These are phyloP conservation scores for Tangara arthus DNA, from an alignment of 2,797 vertebrate species.

Conservation along the genomic window DNA sequence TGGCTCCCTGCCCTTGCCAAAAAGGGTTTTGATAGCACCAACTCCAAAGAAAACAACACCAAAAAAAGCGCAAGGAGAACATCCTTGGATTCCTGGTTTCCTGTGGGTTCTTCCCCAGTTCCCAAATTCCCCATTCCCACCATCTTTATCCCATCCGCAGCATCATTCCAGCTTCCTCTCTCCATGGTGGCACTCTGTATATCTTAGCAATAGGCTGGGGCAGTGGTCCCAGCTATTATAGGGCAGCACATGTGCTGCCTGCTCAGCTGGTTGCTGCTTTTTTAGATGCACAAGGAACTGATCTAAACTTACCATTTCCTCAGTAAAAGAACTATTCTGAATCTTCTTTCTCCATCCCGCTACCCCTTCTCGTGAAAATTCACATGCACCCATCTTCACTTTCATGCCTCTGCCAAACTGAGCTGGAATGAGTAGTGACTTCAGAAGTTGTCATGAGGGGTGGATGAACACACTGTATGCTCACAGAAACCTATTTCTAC, in stretches of 20 bases:
- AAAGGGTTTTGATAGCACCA: background rate
- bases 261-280: background rate
- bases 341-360: background rate
- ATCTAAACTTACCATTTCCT: background rate
- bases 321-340: background rate
- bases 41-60: background rate
- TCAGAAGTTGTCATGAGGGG: background rate
- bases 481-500: background rate
- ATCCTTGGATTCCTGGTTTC: background rate
- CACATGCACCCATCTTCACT: background rate
- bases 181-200: background rate
- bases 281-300: background rate
- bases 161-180: background rate
- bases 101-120: background rate
- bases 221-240: background rate
- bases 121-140: background rate
- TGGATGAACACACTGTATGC: background rate
- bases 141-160: background rate
- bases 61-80: rapidly evolving
- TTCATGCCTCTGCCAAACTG: background rate
- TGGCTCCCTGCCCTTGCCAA: background rate
- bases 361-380: background rate
- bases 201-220: background rate
- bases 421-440: background rate
- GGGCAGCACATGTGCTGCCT: background rate